A percentile compares a stretch with the other conserved stretches of the same genome.
Conservation (phyloP, 2,113 vertebrate genomes). For the Morone chrysops region DNA sequence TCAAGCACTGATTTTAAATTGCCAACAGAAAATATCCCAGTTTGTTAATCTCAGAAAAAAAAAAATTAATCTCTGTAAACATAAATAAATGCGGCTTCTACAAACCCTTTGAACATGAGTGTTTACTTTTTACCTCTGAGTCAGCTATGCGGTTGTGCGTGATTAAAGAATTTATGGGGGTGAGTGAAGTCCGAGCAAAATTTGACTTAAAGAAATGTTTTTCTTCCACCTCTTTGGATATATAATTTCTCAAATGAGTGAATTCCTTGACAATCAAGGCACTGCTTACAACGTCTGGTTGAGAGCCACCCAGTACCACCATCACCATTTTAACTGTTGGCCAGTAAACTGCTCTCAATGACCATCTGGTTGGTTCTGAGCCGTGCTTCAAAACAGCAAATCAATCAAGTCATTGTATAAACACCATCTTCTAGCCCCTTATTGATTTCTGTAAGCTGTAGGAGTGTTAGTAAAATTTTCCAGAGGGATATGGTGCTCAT, state of each 20-base stretch:
- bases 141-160: background rate
- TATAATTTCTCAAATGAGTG: background rate
- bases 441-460: constrained; percentile 74
- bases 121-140: constrained; percentile 26
- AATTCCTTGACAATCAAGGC: constrained; percentile 8
- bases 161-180: constrained; percentile 11
- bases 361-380: constrained; percentile 24
- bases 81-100: constrained; percentile 8
- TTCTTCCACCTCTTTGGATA: background rate
- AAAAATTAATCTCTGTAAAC: background rate
- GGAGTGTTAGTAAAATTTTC: constrained; percentile 71
- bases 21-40: background rate
- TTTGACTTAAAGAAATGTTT: background rate
- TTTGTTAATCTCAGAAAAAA: background rate
- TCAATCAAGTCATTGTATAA: constrained; percentile 61
- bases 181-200: background rate
- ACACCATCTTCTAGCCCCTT: constrained; percentile 48
- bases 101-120: background rate
- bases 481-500: constrained; percentile 64
- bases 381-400: constrained; percentile 37
- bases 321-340: constrained; percentile 10
- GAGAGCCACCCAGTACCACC: background rate
- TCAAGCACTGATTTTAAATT: constrained; percentile 32
- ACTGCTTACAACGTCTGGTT: background rate
- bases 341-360: constrained; percentile 25